Evolutionary conservation across 1,140 invertebrate genomes (phyloP).

Genomic region (Bradysia coprophila): DNA sequence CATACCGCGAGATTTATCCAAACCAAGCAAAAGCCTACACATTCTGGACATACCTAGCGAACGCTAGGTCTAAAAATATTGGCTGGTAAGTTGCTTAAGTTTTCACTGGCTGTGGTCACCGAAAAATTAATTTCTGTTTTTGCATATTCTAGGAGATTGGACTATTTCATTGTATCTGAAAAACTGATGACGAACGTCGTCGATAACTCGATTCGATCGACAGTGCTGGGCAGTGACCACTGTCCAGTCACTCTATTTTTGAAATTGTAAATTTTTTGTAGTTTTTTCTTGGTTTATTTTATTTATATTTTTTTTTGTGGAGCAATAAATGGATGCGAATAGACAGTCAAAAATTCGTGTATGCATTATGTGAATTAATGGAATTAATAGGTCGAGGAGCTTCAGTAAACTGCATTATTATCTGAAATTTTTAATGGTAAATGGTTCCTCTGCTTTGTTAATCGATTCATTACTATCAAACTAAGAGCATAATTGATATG

Average conservation of each 20-base stretch:
- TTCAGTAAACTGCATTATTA: too few relatives aligned
- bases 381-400: too few relatives aligned
- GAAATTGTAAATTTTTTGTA: too few relatives aligned
- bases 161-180: constrained; percentile 85
- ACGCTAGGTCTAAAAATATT: constrained; percentile 61
- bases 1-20: constrained; percentile 77
- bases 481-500: too few relatives aligned
- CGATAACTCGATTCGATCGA: constrained; percentile 55
- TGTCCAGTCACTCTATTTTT: constrained; percentile 64
- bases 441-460: too few relatives aligned
- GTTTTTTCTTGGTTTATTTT: too few relatives aligned
- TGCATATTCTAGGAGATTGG: constrained; percentile 59
- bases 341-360: too few relatives aligned
- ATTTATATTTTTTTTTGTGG: too few relatives aligned
- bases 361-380: too few relatives aligned
- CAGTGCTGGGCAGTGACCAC: constrained; percentile 74
- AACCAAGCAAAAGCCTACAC: constrained; percentile 70
- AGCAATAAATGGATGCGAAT: too few relatives aligned
- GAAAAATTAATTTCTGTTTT: neutral
- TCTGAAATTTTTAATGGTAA: too few relatives aligned
- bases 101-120: neutral
- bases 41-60: constrained; percentile 52
- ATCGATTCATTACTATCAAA: too few relatives aligned
- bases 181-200: constrained; percentile 54
- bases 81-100: constrained; percentile 55